Evolutionary conservation across 2,797 vertebrate species (phyloP).

Genomic region (Thripadectes ignobilis): DNA sequence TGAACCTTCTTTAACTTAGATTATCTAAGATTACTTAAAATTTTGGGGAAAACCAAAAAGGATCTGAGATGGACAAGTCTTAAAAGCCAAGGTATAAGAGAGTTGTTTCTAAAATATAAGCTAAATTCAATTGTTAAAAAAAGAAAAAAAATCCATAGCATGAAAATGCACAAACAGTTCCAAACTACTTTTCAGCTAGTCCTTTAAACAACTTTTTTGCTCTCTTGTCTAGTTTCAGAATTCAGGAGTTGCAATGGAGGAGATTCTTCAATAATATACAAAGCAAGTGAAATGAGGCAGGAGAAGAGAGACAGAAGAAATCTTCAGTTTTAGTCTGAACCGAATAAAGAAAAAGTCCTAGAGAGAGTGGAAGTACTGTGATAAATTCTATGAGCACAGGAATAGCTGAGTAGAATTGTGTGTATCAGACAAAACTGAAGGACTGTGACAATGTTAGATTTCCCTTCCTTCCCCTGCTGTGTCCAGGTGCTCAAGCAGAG

Average conservation of each 20-base stretch:
- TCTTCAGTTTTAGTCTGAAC: not conserved
- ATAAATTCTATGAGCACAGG: not conserved
- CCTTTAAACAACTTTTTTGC: not conserved
- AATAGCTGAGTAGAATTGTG: not conserved
- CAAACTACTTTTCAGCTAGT: not conserved
- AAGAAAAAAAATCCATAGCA: not conserved
- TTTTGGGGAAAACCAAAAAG: not conserved
- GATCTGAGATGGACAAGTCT: not conserved
- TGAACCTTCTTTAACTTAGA: not conserved
- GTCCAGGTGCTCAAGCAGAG: not conserved
- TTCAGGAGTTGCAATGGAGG: not conserved
- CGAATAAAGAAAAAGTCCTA: not conserved
- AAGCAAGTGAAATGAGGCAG: not conserved
- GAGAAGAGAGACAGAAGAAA: not conserved
- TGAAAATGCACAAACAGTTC: not conserved
- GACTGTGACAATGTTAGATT: not conserved
- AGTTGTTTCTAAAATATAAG: not conserved
- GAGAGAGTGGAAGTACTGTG: not conserved
- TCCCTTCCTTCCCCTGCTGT: not conserved
- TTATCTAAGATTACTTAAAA: not conserved
- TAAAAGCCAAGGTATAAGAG: not conserved
- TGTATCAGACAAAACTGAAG: not conserved
- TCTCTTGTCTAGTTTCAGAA: not conserved
- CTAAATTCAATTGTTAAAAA: not conserved
- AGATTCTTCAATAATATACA: not conserved